These are phyloP conservation scores for human DNA, from an alignment of 2,113 vertebrate species.

Conservation along the genomic window GRCh38 chr4:167412001-167412500, in stretches of 20 bases:
- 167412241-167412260: not conserved
- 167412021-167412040: not conserved
- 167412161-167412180: not conserved
- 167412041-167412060: not conserved
- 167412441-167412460: not conserved
- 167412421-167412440: not conserved
- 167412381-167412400: not conserved
- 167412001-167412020: not conserved
- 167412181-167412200: not conserved
- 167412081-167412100: not conserved
- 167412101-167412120: not conserved
- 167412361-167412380: not conserved
- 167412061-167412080: not conserved
- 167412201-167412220: not conserved
- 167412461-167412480: not conserved
- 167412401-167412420: not conserved
- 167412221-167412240: not conserved
- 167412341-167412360: not conserved
- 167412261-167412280: not conserved
- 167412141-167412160: too few relatives aligned
- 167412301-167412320: not conserved
- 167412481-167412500: not conserved
- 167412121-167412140: not conserved
- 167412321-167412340: not conserved
- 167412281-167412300: not conserved